Evolutionary conservation across 1,140 invertebrate genomes (phyloP).

Genomic region (Aradophagus sp.): DNA sequence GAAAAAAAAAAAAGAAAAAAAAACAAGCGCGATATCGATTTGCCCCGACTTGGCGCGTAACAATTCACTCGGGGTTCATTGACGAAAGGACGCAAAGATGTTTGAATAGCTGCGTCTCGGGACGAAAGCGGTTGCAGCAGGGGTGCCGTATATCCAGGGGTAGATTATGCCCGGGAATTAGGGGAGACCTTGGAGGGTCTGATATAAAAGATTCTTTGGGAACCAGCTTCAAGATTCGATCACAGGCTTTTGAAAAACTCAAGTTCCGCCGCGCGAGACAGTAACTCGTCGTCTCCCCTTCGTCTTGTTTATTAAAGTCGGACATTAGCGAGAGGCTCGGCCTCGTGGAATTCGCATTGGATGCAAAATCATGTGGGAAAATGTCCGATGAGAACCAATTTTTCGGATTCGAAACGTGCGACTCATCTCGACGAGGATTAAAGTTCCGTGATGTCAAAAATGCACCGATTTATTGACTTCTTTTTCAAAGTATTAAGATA

Average conservation of each 20-base stretch:
- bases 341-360: slow-evolving; percentile 45
- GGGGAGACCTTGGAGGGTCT: slow-evolving; percentile 63
- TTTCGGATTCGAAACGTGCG: not conserved
- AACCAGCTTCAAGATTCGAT: slow-evolving; percentile 73
- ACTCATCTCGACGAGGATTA: not conserved
- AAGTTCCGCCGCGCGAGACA: slow-evolving; percentile 54
- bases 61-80: slow-evolving; percentile 38
- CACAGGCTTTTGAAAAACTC: slow-evolving; percentile 66
- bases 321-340: slow-evolving; percentile 41
- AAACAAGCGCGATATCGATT: slow-evolving; percentile 40
- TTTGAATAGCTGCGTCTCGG: slow-evolving; percentile 58
- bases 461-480: too few relatives aligned
- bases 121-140: slow-evolving; percentile 35
- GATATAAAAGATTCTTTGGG: slow-evolving; percentile 73
- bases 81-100: slow-evolving; percentile 40
- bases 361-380: slow-evolving; percentile 46
- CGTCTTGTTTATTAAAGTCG: slow-evolving; percentile 48
- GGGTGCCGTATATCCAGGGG: slow-evolving; percentile 55
- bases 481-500: too few relatives aligned
- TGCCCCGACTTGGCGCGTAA: slow-evolving; percentile 27
- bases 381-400: slow-evolving; percentile 20
- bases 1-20: slow-evolving; percentile 3
- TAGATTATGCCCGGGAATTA: slow-evolving; percentile 59
- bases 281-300: slow-evolving; percentile 50
- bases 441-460: not conserved